These are phyloP conservation scores for Acleris sparsana DNA, from an alignment of 2,888 invertebrate species.

Conservation along the genomic window DNA sequence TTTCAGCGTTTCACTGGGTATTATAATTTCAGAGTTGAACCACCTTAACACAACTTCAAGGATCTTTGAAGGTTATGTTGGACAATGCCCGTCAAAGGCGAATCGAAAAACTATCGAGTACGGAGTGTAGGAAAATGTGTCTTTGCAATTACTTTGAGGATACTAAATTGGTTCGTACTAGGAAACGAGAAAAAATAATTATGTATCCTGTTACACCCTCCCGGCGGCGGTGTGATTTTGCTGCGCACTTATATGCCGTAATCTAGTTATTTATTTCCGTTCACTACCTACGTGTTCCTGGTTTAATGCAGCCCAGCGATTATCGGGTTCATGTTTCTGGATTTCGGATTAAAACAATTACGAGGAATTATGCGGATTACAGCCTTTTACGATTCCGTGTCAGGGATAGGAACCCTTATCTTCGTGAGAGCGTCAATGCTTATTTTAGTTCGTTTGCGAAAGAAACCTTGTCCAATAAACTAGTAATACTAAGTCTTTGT, in stretches of 20 bases:
- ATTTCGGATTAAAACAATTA: neutral
- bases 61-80: neutral
- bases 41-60: neutral
- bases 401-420: too few species aligned
- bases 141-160: conserved; percentile 8
- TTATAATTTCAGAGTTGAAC: neutral
- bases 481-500: too few species aligned
- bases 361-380: too few species aligned
- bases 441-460: too few species aligned
- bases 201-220: conserved; percentile 24
- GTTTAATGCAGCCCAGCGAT: neutral
- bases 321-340: neutral
- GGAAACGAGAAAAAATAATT: conserved; percentile 25
- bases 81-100: neutral
- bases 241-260: conserved; percentile 11
- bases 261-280: neutral
- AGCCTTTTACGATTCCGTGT: too few species aligned
- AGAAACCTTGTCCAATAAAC: too few species aligned
- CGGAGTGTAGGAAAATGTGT: neutral
- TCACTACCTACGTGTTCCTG: neutral
- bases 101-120: neutral
- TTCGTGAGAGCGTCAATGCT: too few species aligned
- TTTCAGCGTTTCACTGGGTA: neutral
- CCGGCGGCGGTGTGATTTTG: conserved; percentile 11
- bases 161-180: conserved; percentile 13